A percentile compares a stretch with the other conserved stretches of the same genome.
Evolutionary conservation across 2,113 vertebrate genomes (phyloP).

Genomic region (Rana temporaria): DNA sequence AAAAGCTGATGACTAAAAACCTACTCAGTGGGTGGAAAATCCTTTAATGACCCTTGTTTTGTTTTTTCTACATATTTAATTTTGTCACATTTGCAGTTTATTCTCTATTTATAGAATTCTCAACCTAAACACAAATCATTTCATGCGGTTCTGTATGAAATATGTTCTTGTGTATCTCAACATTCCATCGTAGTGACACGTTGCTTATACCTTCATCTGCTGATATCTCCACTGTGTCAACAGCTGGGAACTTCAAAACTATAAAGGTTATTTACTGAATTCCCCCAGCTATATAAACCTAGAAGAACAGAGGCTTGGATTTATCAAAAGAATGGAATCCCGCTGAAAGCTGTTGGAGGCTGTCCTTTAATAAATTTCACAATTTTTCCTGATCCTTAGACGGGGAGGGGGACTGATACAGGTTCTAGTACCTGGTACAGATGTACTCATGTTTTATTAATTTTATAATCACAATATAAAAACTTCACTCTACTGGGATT

Average conservation of each 20-base stretch:
- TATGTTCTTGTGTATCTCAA: not conserved
- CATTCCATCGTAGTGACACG: constrained; percentile 27
- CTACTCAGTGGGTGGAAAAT: too few relatives aligned
- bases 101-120: too few relatives aligned
- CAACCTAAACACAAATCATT: not conserved
- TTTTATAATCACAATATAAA: not conserved
- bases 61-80: too few relatives aligned
- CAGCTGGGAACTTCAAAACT: constrained; percentile 39
- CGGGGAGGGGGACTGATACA: not conserved
- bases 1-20: too few relatives aligned
- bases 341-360: constrained; percentile 23
- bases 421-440: constrained; percentile 17
- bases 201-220: constrained; percentile 13
- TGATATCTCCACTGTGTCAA: constrained; percentile 31
- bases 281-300: constrained; percentile 8
- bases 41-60: too few relatives aligned
- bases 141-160: not conserved
- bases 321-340: constrained; percentile 47
- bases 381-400: not conserved
- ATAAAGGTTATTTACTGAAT: constrained; percentile 23
- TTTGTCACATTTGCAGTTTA: too few relatives aligned
- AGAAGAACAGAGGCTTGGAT: constrained; percentile 2
- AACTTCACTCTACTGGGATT: not conserved
- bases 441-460: not conserved
- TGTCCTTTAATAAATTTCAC: constrained; percentile 22